These are phyloP conservation scores for Toxonevra muliebris DNA, from an alignment of 2,888 invertebrate species.

Conservation along the genomic window DNA sequence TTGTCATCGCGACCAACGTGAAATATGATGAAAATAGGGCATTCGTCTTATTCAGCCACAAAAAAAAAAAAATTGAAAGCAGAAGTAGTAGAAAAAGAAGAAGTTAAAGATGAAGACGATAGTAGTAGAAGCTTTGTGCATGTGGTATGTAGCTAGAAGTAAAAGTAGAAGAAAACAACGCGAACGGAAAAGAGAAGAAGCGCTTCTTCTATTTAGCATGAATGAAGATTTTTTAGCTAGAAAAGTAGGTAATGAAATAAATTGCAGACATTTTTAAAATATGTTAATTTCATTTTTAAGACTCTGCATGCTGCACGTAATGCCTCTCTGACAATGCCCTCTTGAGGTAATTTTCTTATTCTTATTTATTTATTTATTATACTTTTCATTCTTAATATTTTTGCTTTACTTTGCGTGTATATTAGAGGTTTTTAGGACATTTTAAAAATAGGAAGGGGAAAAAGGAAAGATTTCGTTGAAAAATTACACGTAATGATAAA, in stretches of 20 bases:
- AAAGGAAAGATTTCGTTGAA: not conserved
- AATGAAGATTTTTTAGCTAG: not conserved
- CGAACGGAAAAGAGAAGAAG: not conserved
- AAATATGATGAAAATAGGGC: slow-evolving; percentile 43
- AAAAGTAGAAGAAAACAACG: slow-evolving; percentile 14
- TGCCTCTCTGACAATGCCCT: slow-evolving; percentile 1
- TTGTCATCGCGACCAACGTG: slow-evolving; percentile 44
- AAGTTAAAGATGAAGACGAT: slow-evolving; percentile 8
- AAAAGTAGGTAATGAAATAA: slow-evolving; percentile 39
- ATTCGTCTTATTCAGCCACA: slow-evolving; percentile 42
- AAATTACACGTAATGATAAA: not conserved
- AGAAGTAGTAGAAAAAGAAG: not conserved
- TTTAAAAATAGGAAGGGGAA: too few relatives aligned
- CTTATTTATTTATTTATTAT: too few relatives aligned
- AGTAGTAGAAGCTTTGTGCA: slow-evolving; percentile 2
- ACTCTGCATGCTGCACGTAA: slow-evolving; percentile 23
- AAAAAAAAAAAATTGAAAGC: not conserved
- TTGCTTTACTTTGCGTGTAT: too few relatives aligned
- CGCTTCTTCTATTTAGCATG: too few relatives aligned
- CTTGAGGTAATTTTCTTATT: not conserved
- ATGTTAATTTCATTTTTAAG: slow-evolving; percentile 35
- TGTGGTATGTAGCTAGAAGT: slow-evolving; percentile 9
- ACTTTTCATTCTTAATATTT: too few relatives aligned
- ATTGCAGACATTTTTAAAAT: slow-evolving; percentile 42
- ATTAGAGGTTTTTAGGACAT: too few relatives aligned